These are phyloP conservation scores for Rachycentron canadum DNA, from an alignment of 2,797 vertebrate genomes.

Conservation along the genomic window DNA sequence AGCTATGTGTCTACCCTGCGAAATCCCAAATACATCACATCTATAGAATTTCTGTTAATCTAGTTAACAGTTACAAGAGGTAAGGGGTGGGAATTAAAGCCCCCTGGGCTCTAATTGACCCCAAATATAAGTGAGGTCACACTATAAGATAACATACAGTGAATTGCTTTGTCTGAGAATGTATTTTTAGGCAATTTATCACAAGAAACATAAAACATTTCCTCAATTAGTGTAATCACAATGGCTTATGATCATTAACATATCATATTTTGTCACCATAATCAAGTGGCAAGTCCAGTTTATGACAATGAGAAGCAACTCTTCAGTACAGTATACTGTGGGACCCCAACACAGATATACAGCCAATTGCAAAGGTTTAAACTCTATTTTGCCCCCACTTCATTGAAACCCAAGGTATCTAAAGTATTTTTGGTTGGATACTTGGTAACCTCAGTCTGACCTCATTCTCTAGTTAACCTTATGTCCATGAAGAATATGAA, in stretches of 20 bases:
- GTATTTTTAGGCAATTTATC: not conserved
- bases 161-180: not conserved
- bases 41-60: not conserved
- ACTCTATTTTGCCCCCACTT: not conserved
- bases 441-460: not conserved
- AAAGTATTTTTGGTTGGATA: not conserved
- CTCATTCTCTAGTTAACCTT: not conserved
- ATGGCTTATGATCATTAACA: not conserved
- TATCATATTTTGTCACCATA: not conserved
- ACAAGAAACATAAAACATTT: not conserved
- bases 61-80: not conserved
- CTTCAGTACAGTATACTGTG: not conserved
- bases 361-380: not conserved
- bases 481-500: conserved; percentile 1
- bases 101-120: not conserved
- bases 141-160: not conserved
- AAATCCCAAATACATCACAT: not conserved
- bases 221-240: not conserved
- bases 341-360: not conserved
- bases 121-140: not conserved
- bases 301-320: not conserved
- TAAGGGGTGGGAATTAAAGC: not conserved
- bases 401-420: conserved; percentile 1
- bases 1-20: not conserved
- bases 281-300: not conserved